Conservation (phyloP, 2,113 vertebrate genomes). For the Catagonus wagneri region DNA sequence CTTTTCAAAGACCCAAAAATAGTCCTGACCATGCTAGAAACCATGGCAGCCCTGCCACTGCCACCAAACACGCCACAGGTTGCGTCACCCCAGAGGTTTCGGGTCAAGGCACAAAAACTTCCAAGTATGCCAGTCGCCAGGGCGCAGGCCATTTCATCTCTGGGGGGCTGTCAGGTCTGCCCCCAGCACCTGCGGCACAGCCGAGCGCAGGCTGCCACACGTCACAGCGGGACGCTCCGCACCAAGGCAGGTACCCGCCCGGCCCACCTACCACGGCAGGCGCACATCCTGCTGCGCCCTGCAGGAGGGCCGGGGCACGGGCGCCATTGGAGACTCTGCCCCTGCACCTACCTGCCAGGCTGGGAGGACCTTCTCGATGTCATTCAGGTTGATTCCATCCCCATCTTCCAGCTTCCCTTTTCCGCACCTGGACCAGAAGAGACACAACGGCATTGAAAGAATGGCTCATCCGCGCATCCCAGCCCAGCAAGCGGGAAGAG, state of each 20-base stretch:
- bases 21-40: neutral
- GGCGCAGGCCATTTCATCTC: neutral
- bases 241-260: neutral
- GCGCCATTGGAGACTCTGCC: neutral
- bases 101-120: neutral
- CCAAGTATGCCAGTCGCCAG: neutral
- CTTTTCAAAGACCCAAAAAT: neutral
- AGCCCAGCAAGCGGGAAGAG: neutral
- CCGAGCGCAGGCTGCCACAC: neutral
- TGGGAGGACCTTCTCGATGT: conserved; percentile 97
- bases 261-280: fast-evolving
- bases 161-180: neutral
- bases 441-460: conserved; percentile 54
- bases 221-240: neutral
- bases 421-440: conserved; percentile 89
- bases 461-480: fast-evolving
- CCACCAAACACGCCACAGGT: fast-evolving
- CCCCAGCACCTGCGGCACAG: fast-evolving
- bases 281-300: fast-evolving
- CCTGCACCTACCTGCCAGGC: conserved; percentile 91
- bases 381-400: conserved; percentile 95
- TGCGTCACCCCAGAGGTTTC: fast-evolving
- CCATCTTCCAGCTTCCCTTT: conserved; percentile 95
- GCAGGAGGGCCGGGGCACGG: fast-evolving
- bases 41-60: neutral